A percentile compares a stretch with the other conserved stretches of the same genome.
phyloP scores from a whole-genome alignment of 2,113 vertebrate genomes.

The cattle (Bos taurus) region DNA sequence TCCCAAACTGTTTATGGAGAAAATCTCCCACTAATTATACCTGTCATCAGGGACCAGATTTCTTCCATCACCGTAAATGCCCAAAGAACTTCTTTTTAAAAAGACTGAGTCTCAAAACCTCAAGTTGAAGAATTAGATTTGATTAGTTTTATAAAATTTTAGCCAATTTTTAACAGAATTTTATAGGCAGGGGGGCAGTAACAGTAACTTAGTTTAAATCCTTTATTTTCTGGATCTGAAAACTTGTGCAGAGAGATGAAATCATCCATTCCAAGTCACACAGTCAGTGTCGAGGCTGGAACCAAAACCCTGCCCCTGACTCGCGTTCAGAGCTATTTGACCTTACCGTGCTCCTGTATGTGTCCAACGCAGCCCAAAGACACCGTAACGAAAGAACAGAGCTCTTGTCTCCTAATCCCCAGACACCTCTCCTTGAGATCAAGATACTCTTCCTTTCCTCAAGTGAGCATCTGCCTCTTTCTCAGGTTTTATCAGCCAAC shows the following conservation, averaged over 20 bases:
- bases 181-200: background rate
- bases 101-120: background rate
- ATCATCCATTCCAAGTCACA: background rate
- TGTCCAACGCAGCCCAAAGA: background rate
- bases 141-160: background rate
- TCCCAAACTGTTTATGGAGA: background rate
- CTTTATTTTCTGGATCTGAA: background rate
- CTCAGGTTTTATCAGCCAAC: conserved; percentile 31
- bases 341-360: background rate
- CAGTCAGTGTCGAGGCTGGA: background rate
- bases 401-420: background rate
- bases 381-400: background rate
- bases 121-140: conserved; percentile 13
- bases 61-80: background rate
- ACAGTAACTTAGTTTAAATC: background rate
- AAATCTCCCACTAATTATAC: background rate
- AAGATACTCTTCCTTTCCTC: background rate
- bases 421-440: background rate
- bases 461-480: conserved; percentile 1
- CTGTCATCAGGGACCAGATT: background rate
- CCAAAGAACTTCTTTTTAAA: background rate
- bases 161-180: background rate
- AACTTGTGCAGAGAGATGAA: background rate
- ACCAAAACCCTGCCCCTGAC: background rate
- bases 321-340: background rate